A percentile compares a stretch with the other conserved stretches of the same genome.
Evolutionary conservation across 2,113 vertebrate species (phyloP).

Genomic region (Xiphophorus hellerii): DNA sequence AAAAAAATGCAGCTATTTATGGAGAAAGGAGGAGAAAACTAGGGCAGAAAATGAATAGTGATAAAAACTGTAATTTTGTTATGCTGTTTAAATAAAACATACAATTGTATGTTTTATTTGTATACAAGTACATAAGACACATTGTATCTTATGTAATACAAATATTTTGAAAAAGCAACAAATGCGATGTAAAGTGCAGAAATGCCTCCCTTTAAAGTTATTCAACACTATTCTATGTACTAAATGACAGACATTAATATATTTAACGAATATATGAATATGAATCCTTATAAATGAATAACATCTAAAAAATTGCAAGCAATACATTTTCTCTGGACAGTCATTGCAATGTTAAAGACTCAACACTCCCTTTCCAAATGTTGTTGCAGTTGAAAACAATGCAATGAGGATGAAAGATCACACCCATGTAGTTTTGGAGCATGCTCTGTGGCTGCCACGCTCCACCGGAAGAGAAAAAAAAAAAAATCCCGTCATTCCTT

Average conservation of each 20-base stretch:
- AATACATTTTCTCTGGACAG: not conserved
- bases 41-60: no score
- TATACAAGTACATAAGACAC: no score
- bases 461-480: not conserved
- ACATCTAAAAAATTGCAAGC: not conserved
- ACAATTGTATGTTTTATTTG: no score
- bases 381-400: not conserved
- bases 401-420: not conserved
- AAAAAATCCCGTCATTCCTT: slow-evolving; percentile 23
- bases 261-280: no score
- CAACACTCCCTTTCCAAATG: not conserved
- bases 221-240: not conserved
- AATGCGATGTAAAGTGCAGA: no score
- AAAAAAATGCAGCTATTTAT: no score
- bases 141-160: no score
- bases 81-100: no score
- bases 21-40: not conserved
- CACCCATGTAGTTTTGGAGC: not conserved
- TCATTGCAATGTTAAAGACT: not conserved
- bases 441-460: slow-evolving; percentile 15
- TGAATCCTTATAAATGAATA: not conserved
- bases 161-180: no score
- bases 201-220: not conserved
- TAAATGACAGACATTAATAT: not conserved
- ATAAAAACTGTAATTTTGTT: no score